phyloP scores from a whole-genome alignment of 2,113 vertebrate genomes.

The Callopanchax toddi region DNA sequence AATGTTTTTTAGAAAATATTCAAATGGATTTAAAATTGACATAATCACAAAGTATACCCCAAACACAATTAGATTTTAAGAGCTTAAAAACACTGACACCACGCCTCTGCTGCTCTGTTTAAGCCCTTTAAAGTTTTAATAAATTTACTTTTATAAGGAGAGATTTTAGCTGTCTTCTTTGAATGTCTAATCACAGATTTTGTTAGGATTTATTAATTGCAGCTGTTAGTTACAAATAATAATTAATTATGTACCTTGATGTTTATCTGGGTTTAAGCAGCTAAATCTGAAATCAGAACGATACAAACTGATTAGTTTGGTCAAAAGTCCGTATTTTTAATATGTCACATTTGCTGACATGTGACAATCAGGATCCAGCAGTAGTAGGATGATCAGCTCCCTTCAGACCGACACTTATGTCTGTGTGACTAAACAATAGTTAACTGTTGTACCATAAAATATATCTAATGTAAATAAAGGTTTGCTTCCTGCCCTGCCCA shows the following conservation, averaged over 20 bases:
- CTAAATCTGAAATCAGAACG: too few relatives aligned
- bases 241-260: neutral
- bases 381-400: neutral
- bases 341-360: too few relatives aligned
- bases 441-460: conserved; percentile 22
- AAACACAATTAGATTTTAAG: too few relatives aligned
- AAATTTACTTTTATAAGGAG: neutral
- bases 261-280: too few relatives aligned
- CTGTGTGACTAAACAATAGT: conserved; percentile 30
- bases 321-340: too few relatives aligned
- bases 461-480: conserved; percentile 46
- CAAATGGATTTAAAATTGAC: too few relatives aligned
- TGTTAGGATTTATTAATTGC: neutral
- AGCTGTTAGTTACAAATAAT: neutral
- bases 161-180: neutral
- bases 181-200: neutral
- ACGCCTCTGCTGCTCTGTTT: too few relatives aligned
- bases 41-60: too few relatives aligned
- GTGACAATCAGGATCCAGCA: too few relatives aligned
- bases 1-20: too few relatives aligned
- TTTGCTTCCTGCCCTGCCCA: conserved; percentile 40
- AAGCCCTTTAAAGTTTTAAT: neutral
- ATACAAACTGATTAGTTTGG: too few relatives aligned
- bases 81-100: too few relatives aligned
- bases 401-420: conserved; percentile 5